A percentile compares a stretch with the other conserved stretches of the same genome.
Conservation (phyloP, 1,140 invertebrate species). For the Megalopta genalis region DNA sequence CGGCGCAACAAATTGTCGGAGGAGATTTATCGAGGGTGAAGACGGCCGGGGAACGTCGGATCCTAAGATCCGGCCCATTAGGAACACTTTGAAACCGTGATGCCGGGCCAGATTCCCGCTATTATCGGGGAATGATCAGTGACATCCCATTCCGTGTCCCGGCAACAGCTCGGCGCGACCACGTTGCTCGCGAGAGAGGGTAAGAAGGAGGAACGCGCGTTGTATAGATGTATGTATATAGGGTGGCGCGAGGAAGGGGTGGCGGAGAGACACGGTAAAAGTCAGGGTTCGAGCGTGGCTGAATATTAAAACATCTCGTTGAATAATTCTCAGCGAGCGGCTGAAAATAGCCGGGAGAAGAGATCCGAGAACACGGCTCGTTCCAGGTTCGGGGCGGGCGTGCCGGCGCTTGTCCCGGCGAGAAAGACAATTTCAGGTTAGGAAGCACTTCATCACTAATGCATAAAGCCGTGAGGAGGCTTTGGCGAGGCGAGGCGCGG, state of each 20-base stretch:
- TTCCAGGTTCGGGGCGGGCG: constrained; percentile 45
- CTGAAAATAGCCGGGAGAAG: constrained; percentile 59
- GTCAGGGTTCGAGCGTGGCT: constrained; percentile 38
- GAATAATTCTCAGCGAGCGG: constrained; percentile 54
- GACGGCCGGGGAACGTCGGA: too few species aligned
- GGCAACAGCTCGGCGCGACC: not conserved
- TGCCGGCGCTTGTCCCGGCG: constrained; percentile 56
- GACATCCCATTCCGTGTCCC: too few species aligned
- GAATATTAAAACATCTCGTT: constrained; percentile 54
- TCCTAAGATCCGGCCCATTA: too few species aligned
- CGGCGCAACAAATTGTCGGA: too few species aligned
- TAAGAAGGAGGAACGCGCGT: too few species aligned
- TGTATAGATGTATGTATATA: too few species aligned
- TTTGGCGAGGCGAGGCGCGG: too few species aligned
- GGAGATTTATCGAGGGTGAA: too few species aligned
- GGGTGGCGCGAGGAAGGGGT: too few species aligned
- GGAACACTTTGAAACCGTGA: too few species aligned
- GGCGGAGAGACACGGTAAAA: constrained; percentile 16
- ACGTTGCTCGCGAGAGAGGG: too few species aligned
- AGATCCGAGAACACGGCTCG: constrained; percentile 53
- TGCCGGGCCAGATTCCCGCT: too few species aligned
- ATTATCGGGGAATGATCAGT: not conserved
- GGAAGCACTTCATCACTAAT: constrained; percentile 66
- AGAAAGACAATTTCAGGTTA: constrained; percentile 68
- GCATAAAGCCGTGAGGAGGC: constrained; percentile 55